These are phyloP conservation scores for Gortyna flavago DNA, from an alignment of 2,888 invertebrate genomes.

Conservation along the genomic window DNA sequence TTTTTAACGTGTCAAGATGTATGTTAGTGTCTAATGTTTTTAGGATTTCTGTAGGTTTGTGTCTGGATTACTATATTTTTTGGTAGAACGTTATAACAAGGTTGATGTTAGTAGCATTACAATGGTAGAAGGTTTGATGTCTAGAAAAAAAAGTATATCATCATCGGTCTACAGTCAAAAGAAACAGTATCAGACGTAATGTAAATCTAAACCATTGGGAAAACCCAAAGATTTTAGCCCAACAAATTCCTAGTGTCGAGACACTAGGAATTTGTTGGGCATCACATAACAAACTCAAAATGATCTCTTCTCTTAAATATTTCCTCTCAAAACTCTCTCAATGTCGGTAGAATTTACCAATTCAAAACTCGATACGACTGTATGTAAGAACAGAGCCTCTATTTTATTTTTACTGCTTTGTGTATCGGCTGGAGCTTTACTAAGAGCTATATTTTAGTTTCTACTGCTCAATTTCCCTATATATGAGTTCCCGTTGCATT, in stretches of 20 bases:
- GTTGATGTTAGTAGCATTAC: background rate
- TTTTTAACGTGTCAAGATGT: slow-evolving; percentile 60
- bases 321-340: slow-evolving; percentile 28
- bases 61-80: slow-evolving; percentile 14
- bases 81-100: background rate
- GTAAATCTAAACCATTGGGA: slow-evolving; percentile 1
- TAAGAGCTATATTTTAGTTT: slow-evolving; percentile 72
- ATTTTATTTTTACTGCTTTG: slow-evolving; percentile 60
- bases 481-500: slow-evolving; percentile 72
- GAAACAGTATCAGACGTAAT: background rate
- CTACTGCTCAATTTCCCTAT: slow-evolving; percentile 78
- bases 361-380: slow-evolving; percentile 54
- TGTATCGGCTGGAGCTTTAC: slow-evolving; percentile 57
- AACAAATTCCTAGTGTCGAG: too few species aligned
- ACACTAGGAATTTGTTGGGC: slow-evolving; percentile 35
- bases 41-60: slow-evolving; percentile 32
- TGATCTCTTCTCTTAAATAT: slow-evolving; percentile 38
- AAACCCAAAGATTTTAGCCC: slow-evolving; percentile 21
- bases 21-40: slow-evolving; percentile 49
- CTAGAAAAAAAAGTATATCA: background rate
- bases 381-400: slow-evolving; percentile 54
- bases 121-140: background rate
- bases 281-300: slow-evolving; percentile 22
- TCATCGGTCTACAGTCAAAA: background rate
- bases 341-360: slow-evolving; percentile 51